phyloP scores from a whole-genome alignment of 1,140 invertebrate species.

The Branchinecta lynchi region DNA sequence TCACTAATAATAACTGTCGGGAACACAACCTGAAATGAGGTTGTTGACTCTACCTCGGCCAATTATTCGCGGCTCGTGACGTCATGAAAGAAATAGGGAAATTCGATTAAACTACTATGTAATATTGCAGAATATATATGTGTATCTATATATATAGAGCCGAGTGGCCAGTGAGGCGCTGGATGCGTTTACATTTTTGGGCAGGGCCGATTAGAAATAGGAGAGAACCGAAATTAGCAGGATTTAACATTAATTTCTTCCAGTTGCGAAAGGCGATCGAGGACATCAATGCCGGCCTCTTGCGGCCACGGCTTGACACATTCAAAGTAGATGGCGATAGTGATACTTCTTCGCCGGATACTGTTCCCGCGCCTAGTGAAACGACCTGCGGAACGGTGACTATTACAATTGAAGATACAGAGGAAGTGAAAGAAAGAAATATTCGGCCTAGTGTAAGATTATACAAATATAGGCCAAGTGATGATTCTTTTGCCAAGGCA shows the following conservation, averaged over 20 bases:
- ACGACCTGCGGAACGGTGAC: neutral
- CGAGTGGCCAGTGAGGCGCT: too few species aligned
- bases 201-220: too few species aligned
- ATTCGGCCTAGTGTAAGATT: neutral
- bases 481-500: neutral
- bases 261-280: neutral
- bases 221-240: too few species aligned
- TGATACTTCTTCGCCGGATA: neutral
- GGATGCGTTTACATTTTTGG: too few species aligned
- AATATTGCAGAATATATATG: too few species aligned
- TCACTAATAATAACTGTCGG: too few species aligned
- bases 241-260: neutral
- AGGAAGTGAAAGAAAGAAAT: neutral
- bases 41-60: too few species aligned
- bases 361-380: neutral
- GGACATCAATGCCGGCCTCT: neutral
- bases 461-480: constrained; percentile 2
- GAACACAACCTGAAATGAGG: too few species aligned
- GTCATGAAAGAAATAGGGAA: too few species aligned
- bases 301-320: neutral
- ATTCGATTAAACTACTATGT: too few species aligned
- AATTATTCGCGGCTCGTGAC: too few species aligned
- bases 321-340: neutral
- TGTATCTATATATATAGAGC: too few species aligned
- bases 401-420: neutral